A percentile compares a stretch with the other conserved stretches of the same genome.
These are phyloP conservation scores for Coluber constrictor DNA, from an alignment of 2,797 vertebrate species.

Conservation along the genomic window DNA sequence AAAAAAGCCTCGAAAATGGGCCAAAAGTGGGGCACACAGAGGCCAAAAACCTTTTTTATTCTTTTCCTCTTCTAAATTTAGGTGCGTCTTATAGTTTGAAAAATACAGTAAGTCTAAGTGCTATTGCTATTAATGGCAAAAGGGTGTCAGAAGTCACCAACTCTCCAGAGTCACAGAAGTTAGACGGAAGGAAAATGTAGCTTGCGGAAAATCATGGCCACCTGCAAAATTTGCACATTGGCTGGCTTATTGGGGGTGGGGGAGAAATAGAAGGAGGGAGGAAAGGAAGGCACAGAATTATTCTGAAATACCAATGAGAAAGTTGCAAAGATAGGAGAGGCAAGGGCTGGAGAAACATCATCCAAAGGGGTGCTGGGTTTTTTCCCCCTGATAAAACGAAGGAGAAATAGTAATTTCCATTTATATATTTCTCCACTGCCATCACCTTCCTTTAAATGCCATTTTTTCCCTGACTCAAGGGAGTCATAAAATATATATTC, in stretches of 20 bases:
- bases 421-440: slow-evolving; percentile 15
- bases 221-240: slow-evolving; percentile 62
- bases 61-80: too few relatives aligned
- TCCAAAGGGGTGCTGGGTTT: slow-evolving; percentile 7
- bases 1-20: too few relatives aligned
- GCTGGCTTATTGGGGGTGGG: slow-evolving; percentile 42
- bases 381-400: slow-evolving; percentile 15
- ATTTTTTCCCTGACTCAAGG: slow-evolving; percentile 29
- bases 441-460: slow-evolving; percentile 16
- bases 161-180: slow-evolving; percentile 67
- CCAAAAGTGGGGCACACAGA: too few relatives aligned
- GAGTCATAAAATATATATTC: slow-evolving; percentile 44
- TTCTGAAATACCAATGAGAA: slow-evolving; percentile 63
- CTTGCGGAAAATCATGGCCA: slow-evolving; percentile 52
- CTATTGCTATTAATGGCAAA: slow-evolving; percentile 61
- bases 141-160: slow-evolving; percentile 57
- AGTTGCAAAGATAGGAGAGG: slow-evolving; percentile 34
- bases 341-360: slow-evolving; percentile 48
- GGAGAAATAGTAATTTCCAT: slow-evolving; percentile 21
- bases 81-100: too few relatives aligned
- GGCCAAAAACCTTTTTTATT: too few relatives aligned
- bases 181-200: slow-evolving; percentile 57
- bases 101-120: neutral
- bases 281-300: slow-evolving; percentile 50
- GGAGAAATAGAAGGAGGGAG: neutral